Evolutionary conservation across 2,113 vertebrate genomes (phyloP).

Genomic region (Corythornis cristatus): DNA sequence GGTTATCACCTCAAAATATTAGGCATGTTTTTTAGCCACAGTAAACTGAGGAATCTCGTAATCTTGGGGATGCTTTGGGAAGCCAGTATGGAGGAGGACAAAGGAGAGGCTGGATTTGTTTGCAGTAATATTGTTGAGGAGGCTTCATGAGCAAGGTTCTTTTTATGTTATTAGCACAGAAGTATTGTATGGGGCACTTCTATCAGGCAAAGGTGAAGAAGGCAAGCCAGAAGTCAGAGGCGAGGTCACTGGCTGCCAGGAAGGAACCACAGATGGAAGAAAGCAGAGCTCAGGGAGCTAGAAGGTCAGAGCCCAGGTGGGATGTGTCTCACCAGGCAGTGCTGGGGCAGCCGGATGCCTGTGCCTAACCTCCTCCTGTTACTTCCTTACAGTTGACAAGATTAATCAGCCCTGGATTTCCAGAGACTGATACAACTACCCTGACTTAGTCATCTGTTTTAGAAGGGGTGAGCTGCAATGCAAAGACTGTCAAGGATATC

Average conservation of each 20-base stretch:
- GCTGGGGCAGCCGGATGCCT: background rate
- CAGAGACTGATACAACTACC: background rate
- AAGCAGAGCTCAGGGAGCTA: background rate
- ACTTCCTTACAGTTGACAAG: background rate
- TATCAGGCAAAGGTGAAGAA: background rate
- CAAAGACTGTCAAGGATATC: background rate
- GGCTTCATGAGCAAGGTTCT: background rate
- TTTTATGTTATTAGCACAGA: background rate
- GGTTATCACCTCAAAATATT: constrained; percentile 30
- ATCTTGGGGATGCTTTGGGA: background rate
- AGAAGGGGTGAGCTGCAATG: background rate
- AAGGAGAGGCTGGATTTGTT: background rate
- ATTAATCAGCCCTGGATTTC: background rate
- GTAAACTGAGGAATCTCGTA: background rate
- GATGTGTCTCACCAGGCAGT: constrained; percentile 1
- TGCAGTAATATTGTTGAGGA: background rate
- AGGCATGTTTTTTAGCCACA: background rate
- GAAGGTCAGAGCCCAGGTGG: constrained; percentile 42
- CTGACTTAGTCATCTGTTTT: constrained; percentile 8
- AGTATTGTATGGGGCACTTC: background rate
- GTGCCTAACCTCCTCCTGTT: background rate
- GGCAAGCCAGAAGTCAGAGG: background rate
- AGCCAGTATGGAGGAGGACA: background rate
- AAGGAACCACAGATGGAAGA: constrained; percentile 20
- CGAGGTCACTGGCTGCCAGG: background rate